Evolutionary conservation across 2,888 invertebrate genomes (phyloP).

Genomic region (Drosophila rellima): DNA sequence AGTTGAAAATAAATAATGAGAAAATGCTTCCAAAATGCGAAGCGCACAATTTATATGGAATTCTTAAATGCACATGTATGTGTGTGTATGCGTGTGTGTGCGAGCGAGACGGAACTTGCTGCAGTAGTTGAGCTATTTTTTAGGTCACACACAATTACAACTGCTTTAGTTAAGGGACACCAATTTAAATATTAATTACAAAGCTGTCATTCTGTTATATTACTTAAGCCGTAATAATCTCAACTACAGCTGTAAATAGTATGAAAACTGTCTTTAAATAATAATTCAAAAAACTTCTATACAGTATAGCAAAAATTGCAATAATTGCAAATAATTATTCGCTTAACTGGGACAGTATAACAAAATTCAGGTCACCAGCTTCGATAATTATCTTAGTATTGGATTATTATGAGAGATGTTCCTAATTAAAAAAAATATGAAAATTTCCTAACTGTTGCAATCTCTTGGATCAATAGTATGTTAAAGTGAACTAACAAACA

Average conservation of each 20-base stretch:
- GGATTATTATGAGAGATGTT: no score
- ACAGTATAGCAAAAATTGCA: no score
- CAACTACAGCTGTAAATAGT: not conserved
- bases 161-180: not conserved
- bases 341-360: no score
- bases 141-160: conserved; percentile 38
- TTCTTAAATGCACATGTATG: conserved; percentile 1
- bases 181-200: not conserved
- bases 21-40: conserved; percentile 56
- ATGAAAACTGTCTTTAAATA: not conserved
- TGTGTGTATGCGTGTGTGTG: not conserved
- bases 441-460: no score
- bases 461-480: no score
- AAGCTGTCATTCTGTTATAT: not conserved
- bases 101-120: not conserved
- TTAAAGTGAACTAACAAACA: no score
- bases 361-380: not conserved
- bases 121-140: conserved; percentile 6
- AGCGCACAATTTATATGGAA: conserved; percentile 47
- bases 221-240: not conserved
- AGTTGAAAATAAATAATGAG: conserved; percentile 79
- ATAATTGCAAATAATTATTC: no score
- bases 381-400: no score
- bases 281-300: conserved; percentile 5
- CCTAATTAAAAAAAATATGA: no score